Percentiles rank a stretch among this genome's conserved stretches.
Evolutionary conservation across 2,888 invertebrate genomes (phyloP).

Genomic region (Scrobipalpa atriplicella): DNA sequence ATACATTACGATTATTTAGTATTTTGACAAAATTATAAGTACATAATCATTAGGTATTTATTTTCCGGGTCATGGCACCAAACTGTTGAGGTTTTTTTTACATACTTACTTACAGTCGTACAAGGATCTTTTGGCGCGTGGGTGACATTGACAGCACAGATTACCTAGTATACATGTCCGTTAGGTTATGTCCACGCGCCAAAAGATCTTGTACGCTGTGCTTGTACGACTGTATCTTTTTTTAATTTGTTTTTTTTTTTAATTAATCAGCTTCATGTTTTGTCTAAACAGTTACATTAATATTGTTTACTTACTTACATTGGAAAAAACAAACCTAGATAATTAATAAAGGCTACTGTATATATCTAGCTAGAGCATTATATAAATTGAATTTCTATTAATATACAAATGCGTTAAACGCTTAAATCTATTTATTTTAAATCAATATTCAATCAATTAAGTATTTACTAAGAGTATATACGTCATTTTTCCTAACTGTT

Average conservation of each 20-base stretch:
- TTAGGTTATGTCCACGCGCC: too few relatives aligned
- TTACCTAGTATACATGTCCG: too few relatives aligned
- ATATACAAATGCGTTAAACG: constrained; percentile 16
- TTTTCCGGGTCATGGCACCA: constrained; percentile 1
- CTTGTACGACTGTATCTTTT: too few relatives aligned
- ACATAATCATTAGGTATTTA: not conserved
- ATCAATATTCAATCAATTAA: constrained; percentile 3
- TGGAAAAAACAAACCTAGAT: not conserved
- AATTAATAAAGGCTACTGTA: not conserved
- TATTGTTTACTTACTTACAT: too few relatives aligned
- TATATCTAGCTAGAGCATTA: not conserved
- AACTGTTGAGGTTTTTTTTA: not conserved
- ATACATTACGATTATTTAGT: not conserved
- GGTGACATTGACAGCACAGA: too few relatives aligned
- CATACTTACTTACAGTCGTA: too few relatives aligned
- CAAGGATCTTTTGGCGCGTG: too few relatives aligned
- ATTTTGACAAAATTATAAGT: not conserved
- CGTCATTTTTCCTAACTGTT: not conserved
- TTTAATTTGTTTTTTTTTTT: too few relatives aligned
- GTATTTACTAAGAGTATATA: constrained; percentile 9
- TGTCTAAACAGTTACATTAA: not conserved
- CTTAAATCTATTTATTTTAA: not conserved
- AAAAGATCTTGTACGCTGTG: too few relatives aligned
- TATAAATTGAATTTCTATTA: constrained; percentile 7
- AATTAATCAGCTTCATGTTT: not conserved